Conservation (phyloP, 2,797 vertebrate genomes). For the Propithecus deckenii region DNA sequence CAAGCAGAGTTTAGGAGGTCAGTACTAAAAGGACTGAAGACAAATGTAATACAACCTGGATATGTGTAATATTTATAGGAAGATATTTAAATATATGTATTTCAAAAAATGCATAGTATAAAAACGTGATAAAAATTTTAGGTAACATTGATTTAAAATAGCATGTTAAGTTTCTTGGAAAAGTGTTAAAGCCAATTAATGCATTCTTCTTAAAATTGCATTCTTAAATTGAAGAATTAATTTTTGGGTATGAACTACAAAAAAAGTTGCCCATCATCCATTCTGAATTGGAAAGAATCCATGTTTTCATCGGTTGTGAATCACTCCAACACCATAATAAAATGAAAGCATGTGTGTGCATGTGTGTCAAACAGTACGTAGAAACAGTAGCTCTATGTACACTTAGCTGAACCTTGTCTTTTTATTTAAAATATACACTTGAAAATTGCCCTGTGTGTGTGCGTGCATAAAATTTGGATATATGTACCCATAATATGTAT, state of each 20-base stretch:
- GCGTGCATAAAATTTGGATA: neutral
- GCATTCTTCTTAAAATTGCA: rapidly evolving
- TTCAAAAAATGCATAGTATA: rapidly evolving
- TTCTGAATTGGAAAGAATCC: neutral
- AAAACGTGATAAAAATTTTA: neutral
- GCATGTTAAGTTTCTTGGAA: rapidly evolving
- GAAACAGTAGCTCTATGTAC: neutral
- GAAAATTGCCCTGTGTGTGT: neutral
- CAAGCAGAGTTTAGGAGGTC: neutral
- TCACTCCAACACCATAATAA: neutral
- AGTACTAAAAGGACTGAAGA: neutral
- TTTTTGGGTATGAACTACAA: rapidly evolving
- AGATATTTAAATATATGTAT: neutral
- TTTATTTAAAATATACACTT: neutral
- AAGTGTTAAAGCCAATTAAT: rapidly evolving
- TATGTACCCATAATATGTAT: neutral
- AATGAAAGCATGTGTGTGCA: neutral
- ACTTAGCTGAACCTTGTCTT: neutral
- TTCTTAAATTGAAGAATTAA: neutral
- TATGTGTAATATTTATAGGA: rapidly evolving
- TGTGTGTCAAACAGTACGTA: neutral
- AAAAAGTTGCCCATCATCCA: too few species aligned
- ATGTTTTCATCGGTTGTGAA: neutral
- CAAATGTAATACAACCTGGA: rapidly evolving
- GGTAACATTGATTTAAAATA: neutral